Evolutionary conservation across 2,888 invertebrate genomes (phyloP).

Genomic region (Mesoligia furuncula): DNA sequence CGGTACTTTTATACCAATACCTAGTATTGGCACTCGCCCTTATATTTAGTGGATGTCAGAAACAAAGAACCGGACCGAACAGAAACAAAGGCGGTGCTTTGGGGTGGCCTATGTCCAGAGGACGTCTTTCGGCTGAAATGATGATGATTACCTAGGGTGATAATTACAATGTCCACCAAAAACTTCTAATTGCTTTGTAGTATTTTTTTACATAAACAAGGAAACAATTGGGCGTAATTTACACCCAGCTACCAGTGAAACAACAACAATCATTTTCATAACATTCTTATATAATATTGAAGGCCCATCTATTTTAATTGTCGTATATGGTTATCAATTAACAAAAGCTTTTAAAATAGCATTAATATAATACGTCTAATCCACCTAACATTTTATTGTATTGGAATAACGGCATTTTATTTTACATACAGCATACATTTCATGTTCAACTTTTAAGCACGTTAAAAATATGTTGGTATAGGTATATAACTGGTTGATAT

Average conservation of each 20-base stretch:
- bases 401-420: constrained; percentile 34
- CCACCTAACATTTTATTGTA: constrained; percentile 39
- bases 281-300: constrained; percentile 62
- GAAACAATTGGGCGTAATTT: constrained; percentile 41
- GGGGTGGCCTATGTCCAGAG: background rate
- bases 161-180: background rate
- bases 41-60: background rate
- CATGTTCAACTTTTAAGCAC: background rate
- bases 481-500: background rate
- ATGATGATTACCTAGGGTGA: background rate
- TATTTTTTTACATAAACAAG: constrained; percentile 29
- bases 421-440: constrained; percentile 11
- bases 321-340: constrained; percentile 53
- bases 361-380: constrained; percentile 38
- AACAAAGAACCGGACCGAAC: background rate
- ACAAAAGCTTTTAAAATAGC: constrained; percentile 53
- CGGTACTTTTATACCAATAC: background rate
- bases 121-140: background rate
- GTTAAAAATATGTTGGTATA: constrained; percentile 2
- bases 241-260: constrained; percentile 23
- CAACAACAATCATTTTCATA: constrained; percentile 47
- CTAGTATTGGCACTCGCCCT: too few relatives aligned
- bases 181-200: background rate
- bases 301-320: constrained; percentile 58
- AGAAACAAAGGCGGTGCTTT: background rate